Evolutionary conservation across 2,797 vertebrate species (phyloP).

Genomic region (Hylomyscus alleni): DNA sequence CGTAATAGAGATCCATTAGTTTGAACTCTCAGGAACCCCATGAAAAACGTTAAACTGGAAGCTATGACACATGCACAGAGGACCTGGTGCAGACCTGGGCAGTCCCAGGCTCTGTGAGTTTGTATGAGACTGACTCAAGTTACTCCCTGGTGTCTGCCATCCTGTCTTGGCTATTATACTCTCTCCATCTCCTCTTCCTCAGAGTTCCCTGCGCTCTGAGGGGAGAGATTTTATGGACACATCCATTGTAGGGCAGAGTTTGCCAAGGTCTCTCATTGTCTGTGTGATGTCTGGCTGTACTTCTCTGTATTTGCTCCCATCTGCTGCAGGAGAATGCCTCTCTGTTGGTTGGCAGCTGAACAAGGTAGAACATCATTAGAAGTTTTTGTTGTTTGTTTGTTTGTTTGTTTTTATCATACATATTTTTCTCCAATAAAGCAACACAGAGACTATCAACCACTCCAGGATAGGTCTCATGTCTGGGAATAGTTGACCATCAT

Average conservation of each 20-base stretch:
- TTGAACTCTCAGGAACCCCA: background rate
- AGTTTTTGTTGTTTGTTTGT: too few relatives aligned
- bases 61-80: background rate
- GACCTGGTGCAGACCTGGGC: background rate
- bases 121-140: too few relatives aligned
- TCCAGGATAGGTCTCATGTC: background rate
- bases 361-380: background rate
- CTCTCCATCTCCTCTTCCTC: too few relatives aligned
- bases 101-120: too few relatives aligned
- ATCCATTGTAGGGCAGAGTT: background rate
- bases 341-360: background rate
- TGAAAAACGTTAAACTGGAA: background rate
- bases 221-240: background rate
- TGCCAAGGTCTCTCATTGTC: background rate
- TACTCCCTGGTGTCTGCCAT: background rate
- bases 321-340: background rate
- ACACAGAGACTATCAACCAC: background rate
- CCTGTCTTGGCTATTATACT: background rate
- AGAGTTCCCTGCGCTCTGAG: too few relatives aligned
- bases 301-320: background rate
- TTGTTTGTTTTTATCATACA: background rate
- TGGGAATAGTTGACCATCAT: background rate
- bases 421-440: background rate
- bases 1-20: background rate
- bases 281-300: background rate